Evolutionary conservation across 1,140 invertebrate genomes (phyloP).

Genomic region (Holotrichia oblita): DNA sequence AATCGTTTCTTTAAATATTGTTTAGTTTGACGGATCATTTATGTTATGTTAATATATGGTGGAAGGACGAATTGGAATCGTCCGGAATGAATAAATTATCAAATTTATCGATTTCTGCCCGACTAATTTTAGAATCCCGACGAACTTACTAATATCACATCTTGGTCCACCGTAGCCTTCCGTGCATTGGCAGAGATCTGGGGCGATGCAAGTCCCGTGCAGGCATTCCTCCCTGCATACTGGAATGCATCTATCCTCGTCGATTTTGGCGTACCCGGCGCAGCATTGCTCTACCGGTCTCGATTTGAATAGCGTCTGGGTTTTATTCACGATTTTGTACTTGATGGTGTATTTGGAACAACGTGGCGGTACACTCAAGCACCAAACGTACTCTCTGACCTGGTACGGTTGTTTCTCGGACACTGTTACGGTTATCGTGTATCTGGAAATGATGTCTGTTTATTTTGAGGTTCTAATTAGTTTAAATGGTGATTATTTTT

Average conservation of each 20-base stretch:
- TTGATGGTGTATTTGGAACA: slow-evolving; percentile 87
- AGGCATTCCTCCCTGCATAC: slow-evolving; percentile 83
- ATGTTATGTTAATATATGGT: no score
- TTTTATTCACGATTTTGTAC: slow-evolving; percentile 76
- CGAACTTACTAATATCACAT: slow-evolving; percentile 87
- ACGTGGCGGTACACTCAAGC: slow-evolving; percentile 82
- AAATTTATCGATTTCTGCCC: no score
- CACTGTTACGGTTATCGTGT: slow-evolving; percentile 75
- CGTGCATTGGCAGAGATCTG: slow-evolving; percentile 87
- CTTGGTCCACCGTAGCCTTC: slow-evolving; percentile 86
- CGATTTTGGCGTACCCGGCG: slow-evolving; percentile 76
- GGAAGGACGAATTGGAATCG: no score
- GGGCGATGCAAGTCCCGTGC: slow-evolving; percentile 85
- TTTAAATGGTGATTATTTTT: no score
- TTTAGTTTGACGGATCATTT: no score
- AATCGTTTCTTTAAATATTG: neutral
- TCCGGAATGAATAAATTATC: no score
- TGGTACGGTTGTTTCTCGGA: slow-evolving; percentile 84
- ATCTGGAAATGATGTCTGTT: slow-evolving; percentile 66
- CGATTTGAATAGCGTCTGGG: slow-evolving; percentile 75
- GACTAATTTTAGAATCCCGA: neutral
- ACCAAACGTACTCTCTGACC: slow-evolving; percentile 82
- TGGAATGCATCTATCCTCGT: slow-evolving; percentile 75
- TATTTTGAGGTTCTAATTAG: no score
- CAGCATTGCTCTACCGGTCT: slow-evolving; percentile 86